These are phyloP conservation scores for Doris montereyensis DNA, from an alignment of 2,888 invertebrate genomes.

Conservation along the genomic window DNA sequence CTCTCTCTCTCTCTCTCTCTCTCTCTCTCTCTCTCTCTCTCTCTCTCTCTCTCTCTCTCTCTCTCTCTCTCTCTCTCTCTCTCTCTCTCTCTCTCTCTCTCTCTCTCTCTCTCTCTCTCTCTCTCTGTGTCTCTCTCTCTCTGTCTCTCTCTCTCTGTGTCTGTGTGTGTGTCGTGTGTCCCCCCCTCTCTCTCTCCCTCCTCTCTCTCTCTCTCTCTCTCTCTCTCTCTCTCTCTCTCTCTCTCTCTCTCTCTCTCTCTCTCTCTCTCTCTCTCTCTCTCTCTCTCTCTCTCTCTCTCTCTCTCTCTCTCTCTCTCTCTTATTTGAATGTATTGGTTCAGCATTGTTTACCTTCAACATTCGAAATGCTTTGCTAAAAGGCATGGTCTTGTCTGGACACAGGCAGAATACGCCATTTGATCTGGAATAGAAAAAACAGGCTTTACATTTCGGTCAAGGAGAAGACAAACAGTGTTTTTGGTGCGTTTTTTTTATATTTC, in stretches of 20 bases:
- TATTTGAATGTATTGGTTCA: no score
- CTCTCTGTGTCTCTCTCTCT: neutral
- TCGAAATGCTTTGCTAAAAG: no score
- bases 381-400: no score
- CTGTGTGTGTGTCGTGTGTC: neutral
- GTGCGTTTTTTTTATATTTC: no score
- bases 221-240: slow-evolving; percentile 7
- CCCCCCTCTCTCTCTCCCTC: neutral
- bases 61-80: neutral
- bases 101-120: neutral
- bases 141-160: neutral
- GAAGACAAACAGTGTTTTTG: no score
- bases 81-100: neutral
- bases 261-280: slow-evolving; percentile 26
- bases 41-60: neutral
- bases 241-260: slow-evolving; percentile 24
- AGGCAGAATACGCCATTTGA: no score
- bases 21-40: neutral
- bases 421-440: no score
- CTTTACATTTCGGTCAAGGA: no score
- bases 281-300: neutral
- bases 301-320: no score
- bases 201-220: neutral
- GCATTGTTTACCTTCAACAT: no score
- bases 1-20: neutral